Evolutionary conservation across 2,888 invertebrate species (phyloP).

Genomic region (Yponomeuta sedellus): DNA sequence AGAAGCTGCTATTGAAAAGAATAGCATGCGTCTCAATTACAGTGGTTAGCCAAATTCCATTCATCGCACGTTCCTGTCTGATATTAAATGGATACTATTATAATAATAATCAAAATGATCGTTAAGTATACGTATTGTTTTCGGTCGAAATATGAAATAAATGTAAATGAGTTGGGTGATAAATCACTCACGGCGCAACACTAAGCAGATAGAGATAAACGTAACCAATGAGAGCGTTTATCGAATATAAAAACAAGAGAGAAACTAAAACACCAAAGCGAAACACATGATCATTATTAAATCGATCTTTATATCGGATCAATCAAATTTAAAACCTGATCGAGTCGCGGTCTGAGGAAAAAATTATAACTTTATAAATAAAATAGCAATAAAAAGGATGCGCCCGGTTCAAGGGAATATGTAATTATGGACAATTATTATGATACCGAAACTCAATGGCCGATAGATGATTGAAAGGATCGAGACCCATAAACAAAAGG

Average conservation of each 20-base stretch:
- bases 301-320: conserved; percentile 75
- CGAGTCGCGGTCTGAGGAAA: conserved; percentile 63
- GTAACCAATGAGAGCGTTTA: conserved; percentile 58
- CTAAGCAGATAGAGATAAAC: conserved; percentile 49
- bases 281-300: conserved; percentile 68
- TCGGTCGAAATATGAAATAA: conserved; percentile 23
- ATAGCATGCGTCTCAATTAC: not conserved
- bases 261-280: conserved; percentile 54
- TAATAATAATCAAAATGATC: conserved; percentile 7
- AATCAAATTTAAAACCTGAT: conserved; percentile 75
- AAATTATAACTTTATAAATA: conserved; percentile 77
- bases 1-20: not conserved
- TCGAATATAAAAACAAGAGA: conserved; percentile 50
- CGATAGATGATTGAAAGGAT: conserved; percentile 76
- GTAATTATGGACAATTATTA: conserved; percentile 77
- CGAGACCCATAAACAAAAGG: conserved; percentile 73
- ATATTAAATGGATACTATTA: conserved; percentile 2
- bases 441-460: conserved; percentile 72
- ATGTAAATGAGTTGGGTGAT: conserved; percentile 44
- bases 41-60: not conserved
- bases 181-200: conserved; percentile 49
- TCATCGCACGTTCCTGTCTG: not conserved
- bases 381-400: conserved; percentile 76
- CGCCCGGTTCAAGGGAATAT: conserved; percentile 70
- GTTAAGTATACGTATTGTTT: conserved; percentile 9